Evolutionary conservation across 2,113 vertebrate species (phyloP).

Genomic region (Cervus canadensis): DNA sequence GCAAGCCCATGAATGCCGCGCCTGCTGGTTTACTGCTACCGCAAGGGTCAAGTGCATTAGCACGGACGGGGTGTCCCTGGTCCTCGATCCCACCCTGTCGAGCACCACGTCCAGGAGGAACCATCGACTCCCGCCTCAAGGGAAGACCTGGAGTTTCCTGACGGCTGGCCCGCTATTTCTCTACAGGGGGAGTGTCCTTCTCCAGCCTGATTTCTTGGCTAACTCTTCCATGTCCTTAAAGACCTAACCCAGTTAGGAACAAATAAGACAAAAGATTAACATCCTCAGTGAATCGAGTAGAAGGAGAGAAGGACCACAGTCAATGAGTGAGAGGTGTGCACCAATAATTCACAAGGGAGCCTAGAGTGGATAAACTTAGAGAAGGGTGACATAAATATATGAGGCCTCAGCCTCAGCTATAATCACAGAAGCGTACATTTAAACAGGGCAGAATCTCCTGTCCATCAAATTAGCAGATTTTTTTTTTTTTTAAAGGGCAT

Average conservation of each 20-base stretch:
- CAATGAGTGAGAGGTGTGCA: neutral
- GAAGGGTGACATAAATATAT: neutral
- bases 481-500: neutral
- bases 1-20: neutral
- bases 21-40: neutral
- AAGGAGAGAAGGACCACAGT: neutral
- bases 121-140: neutral
- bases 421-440: neutral
- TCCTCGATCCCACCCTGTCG: neutral
- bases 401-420: neutral
- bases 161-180: neutral
- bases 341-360: neutral
- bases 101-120: neutral
- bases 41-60: neutral
- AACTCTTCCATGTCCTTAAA: neutral
- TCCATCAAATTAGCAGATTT: neutral
- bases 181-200: neutral
- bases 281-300: neutral
- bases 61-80: accelerated
- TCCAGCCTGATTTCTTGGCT: neutral
- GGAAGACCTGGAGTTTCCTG: neutral
- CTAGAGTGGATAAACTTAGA: neutral
- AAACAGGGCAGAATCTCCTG: neutral
- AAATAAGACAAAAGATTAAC: neutral
- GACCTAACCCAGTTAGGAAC: neutral